Base-by-base conservation (phyloP, 2,797 vertebrate genomes). In the Lutjanus campechanus region DNA sequence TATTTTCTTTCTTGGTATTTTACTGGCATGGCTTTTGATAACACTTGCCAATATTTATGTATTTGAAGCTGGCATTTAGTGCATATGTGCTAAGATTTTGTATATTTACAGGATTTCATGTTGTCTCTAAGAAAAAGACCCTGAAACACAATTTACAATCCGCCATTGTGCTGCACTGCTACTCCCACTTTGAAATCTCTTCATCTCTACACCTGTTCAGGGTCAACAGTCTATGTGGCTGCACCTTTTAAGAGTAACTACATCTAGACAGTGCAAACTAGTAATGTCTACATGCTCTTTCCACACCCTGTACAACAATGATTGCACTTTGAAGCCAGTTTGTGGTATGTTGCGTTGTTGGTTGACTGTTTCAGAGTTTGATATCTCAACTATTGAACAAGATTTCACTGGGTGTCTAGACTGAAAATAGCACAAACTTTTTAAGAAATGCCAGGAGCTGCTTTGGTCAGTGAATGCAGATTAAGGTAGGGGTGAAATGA, bases 1-100 rank as follows among this genome's bases (percentile, higher is more conserved):
- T 19, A 1, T 69, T 80, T 69, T 56, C 17, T 56, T 20, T 75
- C 8, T 22, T 2, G 15, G 12, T 43, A n/a, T 63, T 65, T 59
- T 36, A 25, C 29, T 1, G 0, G 7, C 44, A 20, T 59, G 25
- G 20, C 51, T 46, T 78, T 62, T 36, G 16, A 51, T 77, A 46
- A 56, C 36, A 63, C 1, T 19, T 19, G 61, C 4, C 20, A 12
- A 29, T 8, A 9, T 69, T 11, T 20, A 41, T 62, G 7, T 62
- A 47, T 20, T n/a, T 16, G 11, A n/a, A 25, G 36, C 4, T 46
- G 7, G 25, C n/a, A 20, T 25, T 3, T 6, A 15, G 1, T 20
- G 1, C 47, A 19, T 49, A 19, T 47, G 12, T 29, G 15, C 9
- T 20, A 9, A 12, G 29, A 17, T 44, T 40, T 36, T 7, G 12